Evolutionary conservation across 2,888 invertebrate species (phyloP).

Genomic region (Caenorhabditis auriculariae): DNA sequence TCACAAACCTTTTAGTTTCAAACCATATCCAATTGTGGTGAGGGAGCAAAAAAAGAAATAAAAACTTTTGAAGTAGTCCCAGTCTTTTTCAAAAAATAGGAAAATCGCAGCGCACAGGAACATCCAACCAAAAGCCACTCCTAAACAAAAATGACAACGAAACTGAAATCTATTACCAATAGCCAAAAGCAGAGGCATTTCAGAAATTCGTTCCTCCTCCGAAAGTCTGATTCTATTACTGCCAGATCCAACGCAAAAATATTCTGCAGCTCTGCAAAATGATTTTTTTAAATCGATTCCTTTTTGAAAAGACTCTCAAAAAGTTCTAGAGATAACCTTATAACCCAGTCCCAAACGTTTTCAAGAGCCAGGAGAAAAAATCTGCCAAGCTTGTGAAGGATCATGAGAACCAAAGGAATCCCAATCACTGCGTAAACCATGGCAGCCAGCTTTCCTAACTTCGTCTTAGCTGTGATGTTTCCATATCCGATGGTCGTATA

Average conservation of each 20-base stretch:
- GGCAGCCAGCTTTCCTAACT: conserved; percentile 57
- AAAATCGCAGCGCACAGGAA: conserved; percentile 63
- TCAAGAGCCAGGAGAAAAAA: conserved; percentile 56
- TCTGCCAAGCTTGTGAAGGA: conserved; percentile 60
- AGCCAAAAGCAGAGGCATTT: conserved; percentile 59
- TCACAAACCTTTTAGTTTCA: neutral
- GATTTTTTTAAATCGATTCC: neutral
- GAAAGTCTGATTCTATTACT: conserved; percentile 22
- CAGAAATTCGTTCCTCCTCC: conserved; percentile 33
- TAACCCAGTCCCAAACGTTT: conserved; percentile 45
- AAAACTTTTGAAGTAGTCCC: conserved; percentile 63
- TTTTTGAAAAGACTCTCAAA: neutral
- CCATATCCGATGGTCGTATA: conserved; percentile 63
- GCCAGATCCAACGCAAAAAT: conserved; percentile 43
- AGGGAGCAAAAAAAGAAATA: conserved; percentile 63
- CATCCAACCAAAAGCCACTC: conserved; percentile 61
- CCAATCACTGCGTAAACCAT: conserved; percentile 62
- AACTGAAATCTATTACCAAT: conserved; percentile 29
- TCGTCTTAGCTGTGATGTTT: conserved; percentile 59
- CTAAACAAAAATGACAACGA: conserved; percentile 8
- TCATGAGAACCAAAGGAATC: conserved; percentile 61
- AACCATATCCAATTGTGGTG: conserved; percentile 62
- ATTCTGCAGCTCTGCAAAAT: conserved; percentile 22
- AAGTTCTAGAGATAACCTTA: conserved; percentile 22
- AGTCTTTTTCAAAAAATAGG: conserved; percentile 58